Conservation (phyloP, 2,797 vertebrate genomes). For the Triplophysa bombifrons region DNA sequence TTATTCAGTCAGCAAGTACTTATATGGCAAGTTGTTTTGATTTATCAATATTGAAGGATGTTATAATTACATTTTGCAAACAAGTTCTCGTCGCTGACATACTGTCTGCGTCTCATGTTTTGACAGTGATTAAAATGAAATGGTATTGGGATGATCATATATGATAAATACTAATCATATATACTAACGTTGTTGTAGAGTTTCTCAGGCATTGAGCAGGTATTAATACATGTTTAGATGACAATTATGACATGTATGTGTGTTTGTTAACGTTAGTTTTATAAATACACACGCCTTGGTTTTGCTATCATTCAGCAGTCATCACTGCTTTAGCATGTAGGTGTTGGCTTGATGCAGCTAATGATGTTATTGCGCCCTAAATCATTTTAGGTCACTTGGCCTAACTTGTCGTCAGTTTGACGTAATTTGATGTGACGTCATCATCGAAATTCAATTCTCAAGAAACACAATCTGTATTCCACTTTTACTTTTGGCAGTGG, state of each 20-base stretch:
- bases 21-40: neutral
- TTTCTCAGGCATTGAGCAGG: neutral
- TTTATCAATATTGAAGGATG: neutral
- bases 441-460: neutral
- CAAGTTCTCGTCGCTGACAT: neutral
- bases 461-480: neutral
- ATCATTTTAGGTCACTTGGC: neutral
- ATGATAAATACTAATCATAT: no score
- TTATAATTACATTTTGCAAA: neutral
- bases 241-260: neutral
- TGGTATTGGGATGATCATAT: neutral
- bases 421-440: constrained; percentile 35
- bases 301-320: constrained; percentile 14
- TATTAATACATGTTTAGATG: neutral
- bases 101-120: constrained; percentile 9
- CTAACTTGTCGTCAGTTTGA: constrained; percentile 23
- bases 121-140: neutral
- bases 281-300: neutral
- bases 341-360: neutral
- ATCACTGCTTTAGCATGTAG: neutral
- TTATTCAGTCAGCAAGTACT: neutral
- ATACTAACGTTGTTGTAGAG: neutral
- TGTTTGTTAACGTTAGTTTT: neutral
- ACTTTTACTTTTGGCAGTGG: neutral
- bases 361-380: neutral